Conservation (phyloP, 2,797 vertebrate species). For the Smutsia temminckii region DNA sequence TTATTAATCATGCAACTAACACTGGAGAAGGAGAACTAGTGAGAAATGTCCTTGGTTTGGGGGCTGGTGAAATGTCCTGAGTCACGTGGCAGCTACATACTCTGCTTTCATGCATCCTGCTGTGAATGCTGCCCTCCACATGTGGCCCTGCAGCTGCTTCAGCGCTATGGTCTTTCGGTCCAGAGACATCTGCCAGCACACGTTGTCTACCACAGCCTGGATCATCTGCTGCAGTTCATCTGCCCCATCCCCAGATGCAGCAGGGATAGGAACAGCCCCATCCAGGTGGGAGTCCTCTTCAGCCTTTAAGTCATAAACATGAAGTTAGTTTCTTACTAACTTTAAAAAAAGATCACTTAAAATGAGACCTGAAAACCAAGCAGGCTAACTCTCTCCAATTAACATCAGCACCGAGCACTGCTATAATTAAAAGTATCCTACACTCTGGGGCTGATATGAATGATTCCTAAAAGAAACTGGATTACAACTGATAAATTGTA, state of each 20-base stretch:
- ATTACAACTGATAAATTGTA: not conserved
- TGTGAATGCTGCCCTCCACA: slow-evolving; percentile 94
- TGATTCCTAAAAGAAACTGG: not conserved
- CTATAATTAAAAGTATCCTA: not conserved
- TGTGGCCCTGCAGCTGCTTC: slow-evolving; percentile 98
- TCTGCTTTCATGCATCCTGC: slow-evolving; percentile 94
- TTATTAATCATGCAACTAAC: not conserved
- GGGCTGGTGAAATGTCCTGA: not conserved
- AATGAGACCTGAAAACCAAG: not conserved
- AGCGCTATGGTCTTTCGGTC: slow-evolving; percentile 96
- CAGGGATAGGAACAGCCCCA: slow-evolving; percentile 90
- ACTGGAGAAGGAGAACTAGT: not conserved
- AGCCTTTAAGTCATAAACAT: slow-evolving; percentile 85
- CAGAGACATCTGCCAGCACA: slow-evolving; percentile 97
- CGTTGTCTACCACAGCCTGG: slow-evolving; percentile 92
- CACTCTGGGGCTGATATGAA: not conserved
- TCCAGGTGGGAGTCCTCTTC: slow-evolving; percentile 93
- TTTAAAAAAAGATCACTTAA: not conserved
- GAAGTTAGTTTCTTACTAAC: not conserved
- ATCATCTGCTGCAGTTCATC: slow-evolving; percentile 92
- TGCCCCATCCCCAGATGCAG: slow-evolving; percentile 88
- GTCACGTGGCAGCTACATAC: slow-evolving; percentile 87
- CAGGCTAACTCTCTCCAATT: not conserved
- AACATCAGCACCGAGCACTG: not conserved
- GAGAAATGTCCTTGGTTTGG: no score